Percentiles rank a stretch among this genome's conserved stretches.
These are phyloP conservation scores for Cherax destructor DNA, from an alignment of 1,140 invertebrate genomes.

Conservation along the genomic window DNA sequence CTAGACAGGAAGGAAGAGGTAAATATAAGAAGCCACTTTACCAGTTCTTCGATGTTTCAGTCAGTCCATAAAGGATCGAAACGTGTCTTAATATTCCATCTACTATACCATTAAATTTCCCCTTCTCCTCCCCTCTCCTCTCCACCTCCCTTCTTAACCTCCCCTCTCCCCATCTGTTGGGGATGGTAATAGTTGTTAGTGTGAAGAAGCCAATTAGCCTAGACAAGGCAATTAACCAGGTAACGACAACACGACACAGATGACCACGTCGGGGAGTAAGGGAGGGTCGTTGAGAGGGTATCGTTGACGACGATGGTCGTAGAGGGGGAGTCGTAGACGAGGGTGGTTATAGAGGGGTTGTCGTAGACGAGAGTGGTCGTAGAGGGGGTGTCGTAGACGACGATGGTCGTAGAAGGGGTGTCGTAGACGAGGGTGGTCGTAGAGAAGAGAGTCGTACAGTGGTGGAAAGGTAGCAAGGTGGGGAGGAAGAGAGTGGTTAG, in stretches of 20 bases:
- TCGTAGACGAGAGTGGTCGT: background rate
- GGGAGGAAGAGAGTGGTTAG: no score
- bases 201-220: background rate
- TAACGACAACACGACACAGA: slow-evolving; percentile 12
- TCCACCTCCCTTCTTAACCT: background rate
- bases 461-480: no score
- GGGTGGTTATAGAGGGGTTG: background rate
- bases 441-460: no score
- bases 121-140: background rate
- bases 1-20: no score
- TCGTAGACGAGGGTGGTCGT: no score
- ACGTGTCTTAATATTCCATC: no score
- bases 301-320: background rate
- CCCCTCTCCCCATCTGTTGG: background rate
- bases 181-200: background rate
- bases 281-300: no score
- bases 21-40: no score
- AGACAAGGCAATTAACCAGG: slow-evolving; percentile 9
- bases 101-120: no score
- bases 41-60: no score
- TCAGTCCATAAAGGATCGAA: background rate
- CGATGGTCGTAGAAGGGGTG: no score
- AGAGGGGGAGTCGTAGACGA: background rate
- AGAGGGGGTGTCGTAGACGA: background rate
- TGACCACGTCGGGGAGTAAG: background rate